These are phyloP conservation scores for Leptinotarsa haldemani DNA, from an alignment of 2,888 invertebrate genomes.

Conservation along the genomic window DNA sequence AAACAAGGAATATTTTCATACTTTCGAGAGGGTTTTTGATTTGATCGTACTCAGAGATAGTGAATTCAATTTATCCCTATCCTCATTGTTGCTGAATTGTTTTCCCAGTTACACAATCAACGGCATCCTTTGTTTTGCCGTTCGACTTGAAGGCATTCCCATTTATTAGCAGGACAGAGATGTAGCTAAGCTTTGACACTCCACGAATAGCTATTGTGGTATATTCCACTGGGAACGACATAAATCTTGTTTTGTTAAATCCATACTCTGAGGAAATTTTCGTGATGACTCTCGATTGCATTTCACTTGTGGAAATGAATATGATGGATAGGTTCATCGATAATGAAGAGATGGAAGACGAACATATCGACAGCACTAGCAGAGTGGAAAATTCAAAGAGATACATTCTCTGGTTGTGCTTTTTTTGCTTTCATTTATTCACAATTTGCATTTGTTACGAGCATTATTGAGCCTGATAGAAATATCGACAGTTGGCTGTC, in stretches of 20 bases:
- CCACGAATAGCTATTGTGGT: neutral
- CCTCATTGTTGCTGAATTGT: constrained; percentile 38
- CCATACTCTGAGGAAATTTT: neutral
- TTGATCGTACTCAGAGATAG: constrained; percentile 44
- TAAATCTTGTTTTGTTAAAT: neutral
- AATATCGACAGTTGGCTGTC: no score
- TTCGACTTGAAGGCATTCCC: constrained; percentile 18
- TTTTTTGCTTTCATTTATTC: no score
- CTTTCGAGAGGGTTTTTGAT: constrained; percentile 43
- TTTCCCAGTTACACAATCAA: constrained; percentile 38
- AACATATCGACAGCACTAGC: no score
- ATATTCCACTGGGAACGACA: neutral
- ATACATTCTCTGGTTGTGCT: no score
- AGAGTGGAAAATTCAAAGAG: no score
- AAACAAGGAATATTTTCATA: constrained; percentile 34
- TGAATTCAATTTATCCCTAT: constrained; percentile 46
- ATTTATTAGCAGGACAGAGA: constrained; percentile 16
- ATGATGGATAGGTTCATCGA: no score
- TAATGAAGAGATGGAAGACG: no score
- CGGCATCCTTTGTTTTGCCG: constrained; percentile 28
- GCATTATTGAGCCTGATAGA: no score
- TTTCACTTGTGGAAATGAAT: no score
- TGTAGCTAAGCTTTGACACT: constrained; percentile 9
- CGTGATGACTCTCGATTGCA: neutral
- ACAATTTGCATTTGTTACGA: no score